phyloP scores from a whole-genome alignment of 2,113 vertebrate species.

The Ranitomeya variabilis region DNA sequence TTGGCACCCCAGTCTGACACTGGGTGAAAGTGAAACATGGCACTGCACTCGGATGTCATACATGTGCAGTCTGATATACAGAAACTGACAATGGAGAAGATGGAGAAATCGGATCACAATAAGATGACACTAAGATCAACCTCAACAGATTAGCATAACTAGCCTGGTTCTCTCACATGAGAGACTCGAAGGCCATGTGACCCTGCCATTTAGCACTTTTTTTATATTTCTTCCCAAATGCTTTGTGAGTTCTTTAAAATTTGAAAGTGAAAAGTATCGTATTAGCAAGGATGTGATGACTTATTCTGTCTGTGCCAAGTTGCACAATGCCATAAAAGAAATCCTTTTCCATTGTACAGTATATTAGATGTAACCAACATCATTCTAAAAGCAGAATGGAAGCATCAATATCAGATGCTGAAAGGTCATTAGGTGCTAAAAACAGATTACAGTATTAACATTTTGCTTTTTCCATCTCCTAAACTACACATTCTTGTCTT shows the following conservation, averaged over 20 bases:
- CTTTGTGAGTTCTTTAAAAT: neutral
- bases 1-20: too few species aligned
- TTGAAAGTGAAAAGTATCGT: neutral
- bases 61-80: too few species aligned
- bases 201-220: neutral
- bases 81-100: too few species aligned
- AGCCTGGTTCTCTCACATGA: too few species aligned
- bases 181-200: too few species aligned
- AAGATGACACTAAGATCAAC: too few species aligned
- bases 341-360: neutral
- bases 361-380: neutral
- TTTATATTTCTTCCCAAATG: neutral
- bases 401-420: neutral
- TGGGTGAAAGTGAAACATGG: too few species aligned
- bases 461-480: neutral
- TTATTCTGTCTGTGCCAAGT: neutral
- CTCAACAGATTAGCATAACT: too few species aligned
- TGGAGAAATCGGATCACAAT: too few species aligned
- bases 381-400: neutral
- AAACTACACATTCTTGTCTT: neutral
- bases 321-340: neutral
- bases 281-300: neutral
- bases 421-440: neutral
- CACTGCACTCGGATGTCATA: too few species aligned
- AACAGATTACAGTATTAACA: conserved; percentile 17